Conservation (phyloP, 2,797 vertebrate species). For the Phrynocephalus guinanensis region DNA sequence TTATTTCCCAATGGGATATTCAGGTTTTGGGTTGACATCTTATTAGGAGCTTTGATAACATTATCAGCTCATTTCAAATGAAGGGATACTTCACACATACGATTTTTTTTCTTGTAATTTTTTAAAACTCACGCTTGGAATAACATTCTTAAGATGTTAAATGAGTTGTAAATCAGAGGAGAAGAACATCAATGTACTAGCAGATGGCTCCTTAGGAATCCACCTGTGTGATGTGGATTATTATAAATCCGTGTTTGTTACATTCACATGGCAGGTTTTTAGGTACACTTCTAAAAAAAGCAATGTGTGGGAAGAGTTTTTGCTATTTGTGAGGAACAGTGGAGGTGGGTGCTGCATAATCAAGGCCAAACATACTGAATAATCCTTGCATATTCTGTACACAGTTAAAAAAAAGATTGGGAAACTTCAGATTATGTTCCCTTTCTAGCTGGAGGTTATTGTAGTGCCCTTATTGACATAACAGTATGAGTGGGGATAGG, state of each 20-base stretch:
- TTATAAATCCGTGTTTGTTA: background rate
- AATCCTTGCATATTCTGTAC: background rate
- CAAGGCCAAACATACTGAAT: background rate
- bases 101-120: background rate
- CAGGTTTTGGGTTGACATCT: slow-evolving; percentile 15
- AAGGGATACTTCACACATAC: background rate
- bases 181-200: background rate
- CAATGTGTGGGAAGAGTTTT: background rate
- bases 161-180: background rate
- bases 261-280: background rate
- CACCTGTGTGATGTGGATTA: background rate
- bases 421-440: background rate
- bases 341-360: background rate
- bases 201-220: background rate
- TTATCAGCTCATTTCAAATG: background rate
- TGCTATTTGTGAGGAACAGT: too few species aligned
- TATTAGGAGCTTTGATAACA: background rate
- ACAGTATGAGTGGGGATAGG: too few species aligned
- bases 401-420: background rate
- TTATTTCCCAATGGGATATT: slow-evolving; percentile 18
- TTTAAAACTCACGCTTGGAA: background rate
- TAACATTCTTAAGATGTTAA: background rate
- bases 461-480: too few species aligned
- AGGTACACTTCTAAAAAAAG: background rate
- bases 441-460: background rate